Evolutionary conservation across 2,113 vertebrate species (phyloP).

Genomic region (Otus sunia): DNA sequence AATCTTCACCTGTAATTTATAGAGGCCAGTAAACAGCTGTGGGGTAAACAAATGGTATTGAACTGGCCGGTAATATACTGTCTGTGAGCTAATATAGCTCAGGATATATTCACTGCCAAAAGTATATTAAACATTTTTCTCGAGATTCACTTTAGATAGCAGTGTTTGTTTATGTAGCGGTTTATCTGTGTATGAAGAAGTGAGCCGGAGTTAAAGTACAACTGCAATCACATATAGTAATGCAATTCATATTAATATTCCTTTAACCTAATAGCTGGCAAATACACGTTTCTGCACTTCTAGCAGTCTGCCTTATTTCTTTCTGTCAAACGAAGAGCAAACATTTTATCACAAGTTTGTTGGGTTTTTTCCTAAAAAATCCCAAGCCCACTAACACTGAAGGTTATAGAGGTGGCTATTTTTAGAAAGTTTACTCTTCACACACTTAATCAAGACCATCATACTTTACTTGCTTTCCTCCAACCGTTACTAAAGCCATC

Average conservation of each 20-base stretch:
- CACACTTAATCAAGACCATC: neutral
- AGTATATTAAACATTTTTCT: slow-evolving; percentile 11
- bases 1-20: neutral
- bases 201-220: slow-evolving; percentile 17
- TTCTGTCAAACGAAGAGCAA: neutral
- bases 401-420: neutral
- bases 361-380: neutral
- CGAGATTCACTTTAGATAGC: neutral
- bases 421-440: slow-evolving; percentile 26
- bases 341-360: neutral
- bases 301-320: neutral
- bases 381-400: neutral
- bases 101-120: neutral
- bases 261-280: neutral
- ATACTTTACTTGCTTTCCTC: slow-evolving; percentile 26
- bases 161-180: neutral
- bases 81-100: slow-evolving; percentile 26
- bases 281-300: neutral
- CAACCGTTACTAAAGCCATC: neutral
- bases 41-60: neutral
- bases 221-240: neutral
- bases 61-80: neutral
- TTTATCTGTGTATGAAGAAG: neutral
- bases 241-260: slow-evolving; percentile 27
- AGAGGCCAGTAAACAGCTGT: neutral